Evolutionary conservation across 2,113 vertebrate species (phyloP).

Genomic region (Apaloderma vittatum): DNA sequence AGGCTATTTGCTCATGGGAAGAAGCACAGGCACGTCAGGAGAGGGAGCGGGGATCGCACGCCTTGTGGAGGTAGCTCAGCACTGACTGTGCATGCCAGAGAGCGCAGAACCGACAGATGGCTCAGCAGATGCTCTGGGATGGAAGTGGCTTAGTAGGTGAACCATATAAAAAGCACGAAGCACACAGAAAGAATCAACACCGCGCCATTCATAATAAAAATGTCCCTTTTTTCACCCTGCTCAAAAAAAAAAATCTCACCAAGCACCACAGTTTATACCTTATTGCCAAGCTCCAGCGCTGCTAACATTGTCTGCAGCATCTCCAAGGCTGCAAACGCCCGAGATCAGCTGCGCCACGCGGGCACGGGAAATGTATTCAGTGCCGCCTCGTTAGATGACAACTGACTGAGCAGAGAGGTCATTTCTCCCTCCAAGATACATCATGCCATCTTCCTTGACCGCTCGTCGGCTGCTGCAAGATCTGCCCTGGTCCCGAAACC

Average conservation of each 20-base stretch:
- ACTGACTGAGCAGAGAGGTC: not conserved
- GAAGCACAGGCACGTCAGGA: not conserved
- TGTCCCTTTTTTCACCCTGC: not conserved
- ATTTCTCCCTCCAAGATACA: not conserved
- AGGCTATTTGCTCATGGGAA: not conserved
- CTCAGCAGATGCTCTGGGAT: conserved; percentile 65
- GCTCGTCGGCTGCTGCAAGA: not conserved
- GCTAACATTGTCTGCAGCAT: not conserved
- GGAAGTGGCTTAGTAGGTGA: conserved; percentile 71
- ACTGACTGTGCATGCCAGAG: not conserved
- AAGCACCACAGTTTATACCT: not conserved
- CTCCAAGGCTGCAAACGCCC: rapidly evolving
- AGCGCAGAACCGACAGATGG: conserved; percentile 71
- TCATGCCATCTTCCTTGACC: not conserved
- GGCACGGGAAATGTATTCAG: rapidly evolving
- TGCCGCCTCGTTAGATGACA: rapidly evolving
- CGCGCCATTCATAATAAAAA: not conserved
- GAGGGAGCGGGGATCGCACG: not conserved
- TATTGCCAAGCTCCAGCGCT: not conserved
- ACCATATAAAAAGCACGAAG: conserved; percentile 49
- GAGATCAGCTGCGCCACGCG: not conserved
- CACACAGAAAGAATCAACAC: not conserved
- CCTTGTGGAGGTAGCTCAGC: not conserved
- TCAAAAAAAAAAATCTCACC: not conserved
- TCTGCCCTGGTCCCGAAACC: rapidly evolving